These are phyloP conservation scores for Pachypsylla venusta DNA, from an alignment of 1,140 invertebrate species.

Conservation along the genomic window DNA sequence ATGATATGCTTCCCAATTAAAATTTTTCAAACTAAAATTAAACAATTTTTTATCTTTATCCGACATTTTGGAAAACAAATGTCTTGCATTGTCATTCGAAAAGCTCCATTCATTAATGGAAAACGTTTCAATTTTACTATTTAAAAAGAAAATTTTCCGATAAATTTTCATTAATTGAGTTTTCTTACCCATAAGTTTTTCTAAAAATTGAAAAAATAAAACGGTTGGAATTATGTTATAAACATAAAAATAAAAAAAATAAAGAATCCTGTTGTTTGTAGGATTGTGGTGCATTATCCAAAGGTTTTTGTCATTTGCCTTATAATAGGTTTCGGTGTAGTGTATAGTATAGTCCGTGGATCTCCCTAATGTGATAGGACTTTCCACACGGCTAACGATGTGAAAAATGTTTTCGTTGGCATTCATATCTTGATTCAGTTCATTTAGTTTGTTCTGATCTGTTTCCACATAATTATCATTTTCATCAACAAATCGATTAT, in stretches of 20 bases:
- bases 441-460: too few species aligned
- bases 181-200: neutral
- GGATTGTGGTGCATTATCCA: neutral
- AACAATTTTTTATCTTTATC: conserved; percentile 6
- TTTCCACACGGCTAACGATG: neutral
- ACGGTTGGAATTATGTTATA: neutral
- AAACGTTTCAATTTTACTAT: neutral
- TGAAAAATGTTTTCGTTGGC: too few species aligned
- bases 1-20: neutral
- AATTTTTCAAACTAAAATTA: neutral
- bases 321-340: neutral
- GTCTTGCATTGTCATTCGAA: neutral
- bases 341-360: neutral
- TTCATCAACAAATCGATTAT: too few species aligned
- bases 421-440: too few species aligned
- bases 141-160: neutral
- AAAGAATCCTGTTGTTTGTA: neutral
- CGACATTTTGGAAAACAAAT: neutral
- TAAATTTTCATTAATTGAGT: conserved; percentile 2
- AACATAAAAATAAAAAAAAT: neutral
- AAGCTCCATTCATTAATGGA: conserved; percentile 1
- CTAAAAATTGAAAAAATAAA: neutral
- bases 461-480: too few species aligned
- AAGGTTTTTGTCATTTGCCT: neutral
- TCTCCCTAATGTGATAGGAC: neutral